Conservation (phyloP, 1,140 invertebrate species). For the Cyphomyrmex costatus region DNA sequence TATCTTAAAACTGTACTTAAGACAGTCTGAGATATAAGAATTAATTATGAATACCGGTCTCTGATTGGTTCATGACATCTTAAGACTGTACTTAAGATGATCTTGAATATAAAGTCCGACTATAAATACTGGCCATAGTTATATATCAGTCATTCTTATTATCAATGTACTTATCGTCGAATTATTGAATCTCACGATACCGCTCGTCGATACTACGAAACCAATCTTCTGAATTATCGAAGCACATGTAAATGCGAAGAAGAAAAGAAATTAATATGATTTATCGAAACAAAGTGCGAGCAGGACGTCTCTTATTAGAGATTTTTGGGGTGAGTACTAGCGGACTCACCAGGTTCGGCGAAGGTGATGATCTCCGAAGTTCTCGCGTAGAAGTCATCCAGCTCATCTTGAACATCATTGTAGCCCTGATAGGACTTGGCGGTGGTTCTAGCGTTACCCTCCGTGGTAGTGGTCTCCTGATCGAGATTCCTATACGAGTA, state of each 20-base stretch:
- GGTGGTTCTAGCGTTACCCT: slow-evolving; percentile 72
- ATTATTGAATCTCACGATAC: neutral
- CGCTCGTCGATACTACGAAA: neutral
- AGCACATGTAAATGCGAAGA: neutral
- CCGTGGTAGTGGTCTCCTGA: slow-evolving; percentile 71
- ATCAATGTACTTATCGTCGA: neutral
- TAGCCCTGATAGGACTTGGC: slow-evolving; percentile 80
- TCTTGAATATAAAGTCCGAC: no score
- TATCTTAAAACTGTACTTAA: no score
- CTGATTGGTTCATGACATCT: no score
- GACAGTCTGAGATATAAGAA: no score
- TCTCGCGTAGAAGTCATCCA: slow-evolving; percentile 92
- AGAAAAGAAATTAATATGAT: neutral
- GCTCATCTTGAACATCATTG: slow-evolving; percentile 82
- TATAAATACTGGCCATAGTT: neutral
- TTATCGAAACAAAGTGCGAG: neutral
- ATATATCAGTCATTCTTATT: neutral
- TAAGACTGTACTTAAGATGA: no score
- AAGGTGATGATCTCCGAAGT: slow-evolving; percentile 94
- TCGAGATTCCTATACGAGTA: slow-evolving; percentile 83
- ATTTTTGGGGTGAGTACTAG: neutral
- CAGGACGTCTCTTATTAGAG: neutral
- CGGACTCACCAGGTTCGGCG: slow-evolving; percentile 91
- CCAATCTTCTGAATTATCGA: neutral
- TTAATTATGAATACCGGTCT: no score